Conservation (phyloP, 2,888 invertebrate genomes). For the Ceratothoa steindachneri region DNA sequence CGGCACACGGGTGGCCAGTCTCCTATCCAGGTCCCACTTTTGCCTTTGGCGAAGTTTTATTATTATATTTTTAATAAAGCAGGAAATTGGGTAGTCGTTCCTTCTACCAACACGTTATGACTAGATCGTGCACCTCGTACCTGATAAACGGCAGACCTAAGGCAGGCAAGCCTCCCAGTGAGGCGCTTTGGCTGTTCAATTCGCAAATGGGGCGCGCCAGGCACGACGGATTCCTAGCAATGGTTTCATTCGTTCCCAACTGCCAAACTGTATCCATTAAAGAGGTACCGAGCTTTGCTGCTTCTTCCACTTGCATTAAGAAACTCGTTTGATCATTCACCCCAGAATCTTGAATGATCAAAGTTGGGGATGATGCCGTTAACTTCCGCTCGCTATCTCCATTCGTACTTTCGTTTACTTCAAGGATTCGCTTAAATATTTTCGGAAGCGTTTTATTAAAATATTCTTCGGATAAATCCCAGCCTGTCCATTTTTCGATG, state of each 20-base stretch:
- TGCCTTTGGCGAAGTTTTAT: too few species aligned
- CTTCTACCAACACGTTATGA: not conserved
- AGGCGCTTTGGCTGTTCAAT: not conserved
- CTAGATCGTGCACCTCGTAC: not conserved
- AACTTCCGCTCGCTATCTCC: not conserved
- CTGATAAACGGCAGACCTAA: not conserved
- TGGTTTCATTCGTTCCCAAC: not conserved
- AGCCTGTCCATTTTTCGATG: not conserved
- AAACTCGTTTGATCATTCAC: not conserved
- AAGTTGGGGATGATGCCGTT: not conserved
- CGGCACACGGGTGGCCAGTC: too few species aligned
- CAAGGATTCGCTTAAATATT: not conserved
- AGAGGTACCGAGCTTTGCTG: not conserved
- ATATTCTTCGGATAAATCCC: not conserved
- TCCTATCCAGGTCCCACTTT: too few species aligned
- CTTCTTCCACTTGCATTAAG: not conserved
- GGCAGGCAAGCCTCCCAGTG: not conserved
- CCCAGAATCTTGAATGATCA: not conserved
- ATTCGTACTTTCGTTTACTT: not conserved
- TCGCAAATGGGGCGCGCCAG: not conserved
- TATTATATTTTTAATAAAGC: too few species aligned
- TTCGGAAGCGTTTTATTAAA: not conserved
- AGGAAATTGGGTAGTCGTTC: not conserved
- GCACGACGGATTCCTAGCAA: not conserved
- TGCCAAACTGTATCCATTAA: not conserved